Evolutionary conservation across 30 jellyfish, hydroid and myxozoan genomes (phyloP), one percentile per base, ranked within the genome.

Genomic region (Pseudorhiza aurosa): DNA sequence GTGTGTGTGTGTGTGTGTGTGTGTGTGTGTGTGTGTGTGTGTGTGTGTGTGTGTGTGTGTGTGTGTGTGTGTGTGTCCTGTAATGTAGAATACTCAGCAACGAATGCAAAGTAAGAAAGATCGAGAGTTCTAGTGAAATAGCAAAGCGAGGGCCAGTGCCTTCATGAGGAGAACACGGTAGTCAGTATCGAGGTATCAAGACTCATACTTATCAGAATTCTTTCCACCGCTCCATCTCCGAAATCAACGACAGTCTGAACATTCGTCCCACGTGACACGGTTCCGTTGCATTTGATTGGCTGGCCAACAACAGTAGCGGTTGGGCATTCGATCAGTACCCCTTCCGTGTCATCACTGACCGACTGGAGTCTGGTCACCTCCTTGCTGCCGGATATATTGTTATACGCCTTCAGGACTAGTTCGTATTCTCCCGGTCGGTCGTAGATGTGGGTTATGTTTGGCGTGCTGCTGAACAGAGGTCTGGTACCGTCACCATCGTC

Each of bases 201-300:
- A n/a, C n/a, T n/a, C 96, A 56, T 64, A 93, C 99, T 82, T 17
- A 90, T 21, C 2, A 37, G 26, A 12, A 94, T 18, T 8, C 39
- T 45, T 69, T 94, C 99, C n/a, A 18, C 21, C 37, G n/a, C 31
- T 0, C 97, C 97, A 72, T 94, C 99, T 14, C 97, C 97, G 83
- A 87, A 94, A 51, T 75, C 92, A 46, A 94, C 46, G 24, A 12
- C 45, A 4, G 89, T 37, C 21, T 28, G 30, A 2, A 76, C 58
- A 12, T 82, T 65, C n/a, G 97, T 80, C 1, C 99, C 99, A 18
- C 97, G 90, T 19, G 72, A 24, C 80, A 94, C 58, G 0, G 91
- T 62, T 15, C 99, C 99, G 17, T 83, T 81, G 87, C 99, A 94
- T 44, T 62, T 64, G 21, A 88, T 46, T 37, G 90, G 88, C 17